Conservation (phyloP, 2,888 invertebrate genomes). For the Pterostichus madidus region DNA sequence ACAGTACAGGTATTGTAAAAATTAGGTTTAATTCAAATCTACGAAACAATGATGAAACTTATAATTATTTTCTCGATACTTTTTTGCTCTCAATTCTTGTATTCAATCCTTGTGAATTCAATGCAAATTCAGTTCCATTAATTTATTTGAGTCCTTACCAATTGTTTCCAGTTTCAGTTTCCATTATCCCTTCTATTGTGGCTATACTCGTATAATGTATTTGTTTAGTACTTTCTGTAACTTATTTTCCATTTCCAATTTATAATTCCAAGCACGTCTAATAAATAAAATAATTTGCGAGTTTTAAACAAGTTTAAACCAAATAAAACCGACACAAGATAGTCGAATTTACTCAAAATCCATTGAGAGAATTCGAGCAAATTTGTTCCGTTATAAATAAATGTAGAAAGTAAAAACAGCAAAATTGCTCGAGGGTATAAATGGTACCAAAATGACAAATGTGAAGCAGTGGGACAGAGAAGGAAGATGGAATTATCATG, state of each 20-base stretch:
- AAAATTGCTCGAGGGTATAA: slow-evolving; percentile 19
- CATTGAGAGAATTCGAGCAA: slow-evolving; percentile 11
- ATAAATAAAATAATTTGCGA: slow-evolving; percentile 37
- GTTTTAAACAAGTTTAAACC: slow-evolving; percentile 30
- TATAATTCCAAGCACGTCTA: slow-evolving; percentile 6
- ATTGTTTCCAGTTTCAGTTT: background rate
- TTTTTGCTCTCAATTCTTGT: too few relatives aligned
- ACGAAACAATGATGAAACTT: too few relatives aligned
- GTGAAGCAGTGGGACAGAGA: background rate
- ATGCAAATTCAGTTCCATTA: too few relatives aligned
- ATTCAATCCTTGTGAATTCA: too few relatives aligned
- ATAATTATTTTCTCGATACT: too few relatives aligned
- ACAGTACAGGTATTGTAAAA: too few relatives aligned
- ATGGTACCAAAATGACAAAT: slow-evolving; percentile 23
- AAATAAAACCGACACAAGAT: slow-evolving; percentile 20
- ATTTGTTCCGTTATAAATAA: slow-evolving; percentile 36
- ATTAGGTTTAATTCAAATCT: too few relatives aligned
- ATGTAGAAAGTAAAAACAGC: slow-evolving; percentile 33
- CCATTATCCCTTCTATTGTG: background rate
- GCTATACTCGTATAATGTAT: background rate
- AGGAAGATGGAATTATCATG: background rate
- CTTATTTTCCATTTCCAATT: background rate
- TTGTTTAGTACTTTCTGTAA: background rate
- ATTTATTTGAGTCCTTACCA: too few relatives aligned
- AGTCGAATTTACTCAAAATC: slow-evolving; percentile 24